These are phyloP conservation scores for Aphaenogaster rudis DNA, from an alignment of 1,140 invertebrate species.

Conservation along the genomic window DNA sequence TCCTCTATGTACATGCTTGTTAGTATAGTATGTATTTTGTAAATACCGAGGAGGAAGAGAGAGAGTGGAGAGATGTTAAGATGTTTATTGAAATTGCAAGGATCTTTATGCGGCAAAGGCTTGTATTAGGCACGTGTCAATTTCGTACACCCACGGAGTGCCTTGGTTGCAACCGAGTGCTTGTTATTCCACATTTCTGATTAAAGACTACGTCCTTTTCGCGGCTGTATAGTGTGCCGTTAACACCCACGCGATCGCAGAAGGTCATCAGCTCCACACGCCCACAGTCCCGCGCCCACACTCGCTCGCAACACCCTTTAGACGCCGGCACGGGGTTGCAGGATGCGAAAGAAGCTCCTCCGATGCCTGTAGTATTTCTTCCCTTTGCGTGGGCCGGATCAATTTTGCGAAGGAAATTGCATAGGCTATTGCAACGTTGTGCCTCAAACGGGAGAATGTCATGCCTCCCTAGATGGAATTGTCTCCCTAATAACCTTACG, in stretches of 20 bases:
- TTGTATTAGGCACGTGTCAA: neutral
- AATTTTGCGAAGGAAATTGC: conserved; percentile 58
- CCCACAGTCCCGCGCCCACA: conserved; percentile 50
- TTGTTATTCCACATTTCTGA: conserved; percentile 40
- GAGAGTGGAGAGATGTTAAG: neutral
- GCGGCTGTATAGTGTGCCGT: neutral
- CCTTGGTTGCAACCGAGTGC: neutral
- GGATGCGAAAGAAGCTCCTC: conserved; percentile 22
- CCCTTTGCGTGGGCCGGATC: conserved; percentile 50
- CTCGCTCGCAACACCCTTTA: conserved; percentile 31
- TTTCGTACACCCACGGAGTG: conserved; percentile 13
- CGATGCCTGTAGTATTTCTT: conserved; percentile 42
- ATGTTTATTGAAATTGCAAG: conserved; percentile 25
- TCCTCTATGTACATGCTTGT: neutral
- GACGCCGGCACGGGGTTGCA: conserved; percentile 30
- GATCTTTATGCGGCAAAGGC: neutral
- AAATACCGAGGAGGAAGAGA: neutral
- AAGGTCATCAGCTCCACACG: conserved; percentile 52
- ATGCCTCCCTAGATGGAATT: conserved; percentile 43
- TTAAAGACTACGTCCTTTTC: conserved; percentile 51
- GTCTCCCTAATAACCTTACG: conserved; percentile 61
- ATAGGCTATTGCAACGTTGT: conserved; percentile 56
- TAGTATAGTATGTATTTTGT: neutral
- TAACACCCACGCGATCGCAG: conserved; percentile 59
- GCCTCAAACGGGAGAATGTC: conserved; percentile 61